Conservation (phyloP, 1,140 invertebrate genomes). For the Drosophila littoralis region DNA sequence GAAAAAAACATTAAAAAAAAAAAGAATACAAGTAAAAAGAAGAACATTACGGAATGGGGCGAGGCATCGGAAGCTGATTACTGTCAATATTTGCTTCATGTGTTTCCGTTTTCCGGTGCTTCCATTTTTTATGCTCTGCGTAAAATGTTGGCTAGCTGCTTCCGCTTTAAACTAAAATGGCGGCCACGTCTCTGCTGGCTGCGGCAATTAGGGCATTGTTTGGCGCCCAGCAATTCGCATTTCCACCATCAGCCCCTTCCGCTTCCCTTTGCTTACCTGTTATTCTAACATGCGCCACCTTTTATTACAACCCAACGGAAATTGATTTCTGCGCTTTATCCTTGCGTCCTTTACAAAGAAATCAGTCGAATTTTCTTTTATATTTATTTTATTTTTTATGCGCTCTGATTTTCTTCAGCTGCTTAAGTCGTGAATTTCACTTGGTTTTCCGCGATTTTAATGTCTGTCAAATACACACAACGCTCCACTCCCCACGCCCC, state of each 20-base stretch:
- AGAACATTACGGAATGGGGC: neutral
- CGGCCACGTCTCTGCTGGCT: constrained; percentile 34
- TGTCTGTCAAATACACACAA: constrained; percentile 24
- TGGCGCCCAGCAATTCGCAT: constrained; percentile 39
- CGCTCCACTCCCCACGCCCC: neutral
- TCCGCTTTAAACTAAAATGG: constrained; percentile 47
- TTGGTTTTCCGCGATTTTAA: constrained; percentile 32
- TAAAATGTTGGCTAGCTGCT: constrained; percentile 41
- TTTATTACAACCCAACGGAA: constrained; percentile 63
- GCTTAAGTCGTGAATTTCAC: constrained; percentile 54
- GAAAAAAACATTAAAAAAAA: constrained; percentile 5
- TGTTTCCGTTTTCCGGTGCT: constrained; percentile 41
- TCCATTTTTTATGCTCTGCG: constrained; percentile 31
- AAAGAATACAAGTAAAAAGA: neutral
- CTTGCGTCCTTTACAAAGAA: constrained; percentile 19
- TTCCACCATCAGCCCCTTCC: neutral
- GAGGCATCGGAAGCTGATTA: constrained; percentile 56
- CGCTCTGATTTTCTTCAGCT: constrained; percentile 49
- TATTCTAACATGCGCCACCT: constrained; percentile 54
- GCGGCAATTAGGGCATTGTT: constrained; percentile 63
- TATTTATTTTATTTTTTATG: constrained; percentile 38
- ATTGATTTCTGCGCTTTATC: constrained; percentile 58
- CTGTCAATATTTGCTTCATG: constrained; percentile 70
- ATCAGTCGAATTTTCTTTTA: constrained; percentile 21
- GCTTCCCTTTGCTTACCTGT: constrained; percentile 26